These are phyloP conservation scores for Cynopterus brachyotis DNA, from an alignment of 2,113 vertebrate species.

Conservation along the genomic window DNA sequence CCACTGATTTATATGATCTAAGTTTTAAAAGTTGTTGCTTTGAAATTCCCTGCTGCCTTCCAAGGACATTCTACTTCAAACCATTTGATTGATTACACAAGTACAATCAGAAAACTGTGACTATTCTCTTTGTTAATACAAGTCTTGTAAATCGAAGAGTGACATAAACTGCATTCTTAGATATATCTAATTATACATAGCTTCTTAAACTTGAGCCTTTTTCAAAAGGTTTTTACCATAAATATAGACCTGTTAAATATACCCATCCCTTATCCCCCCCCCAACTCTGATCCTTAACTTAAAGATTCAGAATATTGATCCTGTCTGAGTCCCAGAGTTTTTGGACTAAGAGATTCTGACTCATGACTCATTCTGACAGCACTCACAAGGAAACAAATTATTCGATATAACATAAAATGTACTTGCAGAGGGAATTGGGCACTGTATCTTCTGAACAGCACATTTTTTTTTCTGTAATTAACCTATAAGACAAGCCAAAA, in stretches of 20 bases:
- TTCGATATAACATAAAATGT: conserved; percentile 36
- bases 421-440: not conserved
- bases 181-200: conserved; percentile 45
- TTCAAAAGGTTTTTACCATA: conserved; percentile 48
- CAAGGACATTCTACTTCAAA: conserved; percentile 44
- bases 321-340: conserved; percentile 54
- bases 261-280: too few species aligned
- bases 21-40: conserved; percentile 57
- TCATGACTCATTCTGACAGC: conserved; percentile 68
- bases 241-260: conserved; percentile 46
- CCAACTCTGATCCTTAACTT: conserved; percentile 55
- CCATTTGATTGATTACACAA: conserved; percentile 35
- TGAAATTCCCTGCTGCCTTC: conserved; percentile 33
- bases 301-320: conserved; percentile 70
- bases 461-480: conserved; percentile 35
- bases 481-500: conserved; percentile 6
- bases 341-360: conserved; percentile 56
- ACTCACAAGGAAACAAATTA: conserved; percentile 58
- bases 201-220: conserved; percentile 53
- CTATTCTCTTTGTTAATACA: conserved; percentile 51
- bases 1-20: not conserved
- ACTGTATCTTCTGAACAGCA: not conserved
- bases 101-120: not conserved
- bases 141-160: conserved; percentile 44
- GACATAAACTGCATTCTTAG: conserved; percentile 37